phyloP scores from a whole-genome alignment of 1,140 invertebrate species.

The Stenopsyche tienmushanensis region DNA sequence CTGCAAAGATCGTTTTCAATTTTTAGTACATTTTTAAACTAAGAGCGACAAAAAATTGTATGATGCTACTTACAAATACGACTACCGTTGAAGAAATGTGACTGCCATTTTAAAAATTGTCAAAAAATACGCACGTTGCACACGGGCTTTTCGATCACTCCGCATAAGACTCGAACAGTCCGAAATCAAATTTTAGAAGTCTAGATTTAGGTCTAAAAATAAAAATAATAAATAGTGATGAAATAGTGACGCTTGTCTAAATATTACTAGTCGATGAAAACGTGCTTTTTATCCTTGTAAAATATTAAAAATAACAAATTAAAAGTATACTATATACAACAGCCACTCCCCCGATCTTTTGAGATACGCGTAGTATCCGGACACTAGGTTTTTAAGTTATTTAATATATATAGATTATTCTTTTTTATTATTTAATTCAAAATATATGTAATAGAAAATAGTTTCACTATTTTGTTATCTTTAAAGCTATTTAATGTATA shows the following conservation, averaged over 20 bases:
- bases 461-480: slow-evolving; percentile 40
- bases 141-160: too few relatives aligned
- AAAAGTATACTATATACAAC: slow-evolving; percentile 6
- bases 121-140: too few relatives aligned
- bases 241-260: background rate
- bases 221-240: too few relatives aligned
- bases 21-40: too few relatives aligned
- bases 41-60: too few relatives aligned
- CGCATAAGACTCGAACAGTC: too few relatives aligned
- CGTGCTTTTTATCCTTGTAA: background rate
- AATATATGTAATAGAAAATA: slow-evolving; percentile 43
- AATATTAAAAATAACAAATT: too few relatives aligned
- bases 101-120: too few relatives aligned
- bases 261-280: background rate
- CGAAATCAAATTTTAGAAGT: background rate
- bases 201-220: background rate
- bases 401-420: slow-evolving; percentile 16
- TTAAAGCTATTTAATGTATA: slow-evolving; percentile 42
- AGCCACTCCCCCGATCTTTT: background rate
- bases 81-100: too few relatives aligned
- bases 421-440: slow-evolving; percentile 36
- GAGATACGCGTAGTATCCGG: background rate
- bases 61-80: too few relatives aligned
- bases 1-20: too few relatives aligned
- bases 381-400: slow-evolving; percentile 15